phyloP scores from a whole-genome alignment of 2,113 vertebrate genomes.

The Copsychus sechellarum region DNA sequence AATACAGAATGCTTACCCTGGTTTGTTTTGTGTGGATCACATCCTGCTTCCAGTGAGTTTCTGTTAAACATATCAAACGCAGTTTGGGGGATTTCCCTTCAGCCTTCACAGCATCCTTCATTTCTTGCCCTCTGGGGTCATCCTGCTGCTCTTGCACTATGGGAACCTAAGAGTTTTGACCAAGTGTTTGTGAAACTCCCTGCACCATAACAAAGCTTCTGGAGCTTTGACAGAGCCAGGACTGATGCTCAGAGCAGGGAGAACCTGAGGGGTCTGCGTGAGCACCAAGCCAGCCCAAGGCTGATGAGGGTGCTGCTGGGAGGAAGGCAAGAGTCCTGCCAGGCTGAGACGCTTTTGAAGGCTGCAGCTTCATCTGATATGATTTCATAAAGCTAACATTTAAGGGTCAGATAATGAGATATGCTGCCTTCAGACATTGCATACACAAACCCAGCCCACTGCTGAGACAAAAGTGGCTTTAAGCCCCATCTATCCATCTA shows the following conservation, averaged over 20 bases:
- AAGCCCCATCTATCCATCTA: constrained; percentile 6
- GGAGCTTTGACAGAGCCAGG: background rate
- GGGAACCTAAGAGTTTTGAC: background rate
- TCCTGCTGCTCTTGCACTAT: background rate
- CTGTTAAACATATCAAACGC: background rate
- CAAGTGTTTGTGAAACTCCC: background rate
- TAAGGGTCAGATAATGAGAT: constrained; percentile 23
- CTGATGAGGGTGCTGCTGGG: background rate
- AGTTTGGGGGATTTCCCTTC: background rate
- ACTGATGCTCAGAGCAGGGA: background rate
- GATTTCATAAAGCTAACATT: constrained; percentile 27
- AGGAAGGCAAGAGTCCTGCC: background rate
- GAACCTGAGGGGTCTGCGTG: background rate
- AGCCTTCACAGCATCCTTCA: background rate
- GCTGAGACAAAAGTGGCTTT: constrained; percentile 49
- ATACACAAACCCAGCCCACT: background rate
- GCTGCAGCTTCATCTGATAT: background rate
- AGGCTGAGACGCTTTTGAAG: background rate
- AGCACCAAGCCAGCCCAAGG: background rate
- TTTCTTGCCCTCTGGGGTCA: background rate
- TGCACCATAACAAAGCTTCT: background rate
- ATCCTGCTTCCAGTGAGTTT: background rate
- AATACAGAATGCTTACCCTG: background rate
- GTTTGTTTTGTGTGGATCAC: background rate
- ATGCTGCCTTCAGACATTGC: background rate